These are phyloP conservation scores for Tinamus major DNA, from an alignment of 2,797 vertebrate species.

Conservation along the genomic window DNA sequence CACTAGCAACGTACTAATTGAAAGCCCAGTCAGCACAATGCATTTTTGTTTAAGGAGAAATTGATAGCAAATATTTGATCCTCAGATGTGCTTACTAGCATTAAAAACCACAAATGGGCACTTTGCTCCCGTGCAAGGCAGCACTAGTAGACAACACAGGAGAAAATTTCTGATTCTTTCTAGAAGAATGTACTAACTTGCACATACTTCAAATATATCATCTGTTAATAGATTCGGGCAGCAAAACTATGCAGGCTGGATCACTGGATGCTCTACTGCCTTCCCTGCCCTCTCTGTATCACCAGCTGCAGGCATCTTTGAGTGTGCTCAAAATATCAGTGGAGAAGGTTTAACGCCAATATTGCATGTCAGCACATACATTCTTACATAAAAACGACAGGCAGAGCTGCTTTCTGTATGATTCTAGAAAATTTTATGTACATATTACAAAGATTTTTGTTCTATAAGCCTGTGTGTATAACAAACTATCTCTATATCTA, in stretches of 20 bases:
- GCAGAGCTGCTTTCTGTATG: neutral
- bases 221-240: neutral
- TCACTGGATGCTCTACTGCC: neutral
- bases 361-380: neutral
- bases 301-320: too few species aligned
- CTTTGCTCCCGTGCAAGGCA: too few species aligned
- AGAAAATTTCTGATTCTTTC: neutral
- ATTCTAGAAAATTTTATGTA: neutral
- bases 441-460: neutral
- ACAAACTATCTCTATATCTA: too few species aligned
- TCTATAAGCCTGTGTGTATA: too few species aligned
- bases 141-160: too few species aligned
- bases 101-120: too few species aligned
- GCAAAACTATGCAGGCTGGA: neutral
- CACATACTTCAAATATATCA: neutral
- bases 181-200: neutral
- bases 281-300: neutral
- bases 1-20: too few species aligned
- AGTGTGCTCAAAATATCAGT: too few species aligned
- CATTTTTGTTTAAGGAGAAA: too few species aligned
- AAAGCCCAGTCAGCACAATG: too few species aligned
- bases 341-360: neutral
- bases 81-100: too few species aligned
- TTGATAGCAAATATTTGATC: too few species aligned
- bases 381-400: neutral